Base-by-base conservation (phyloP, 2,888 invertebrate species). In the Muschampia plurimacula region DNA sequence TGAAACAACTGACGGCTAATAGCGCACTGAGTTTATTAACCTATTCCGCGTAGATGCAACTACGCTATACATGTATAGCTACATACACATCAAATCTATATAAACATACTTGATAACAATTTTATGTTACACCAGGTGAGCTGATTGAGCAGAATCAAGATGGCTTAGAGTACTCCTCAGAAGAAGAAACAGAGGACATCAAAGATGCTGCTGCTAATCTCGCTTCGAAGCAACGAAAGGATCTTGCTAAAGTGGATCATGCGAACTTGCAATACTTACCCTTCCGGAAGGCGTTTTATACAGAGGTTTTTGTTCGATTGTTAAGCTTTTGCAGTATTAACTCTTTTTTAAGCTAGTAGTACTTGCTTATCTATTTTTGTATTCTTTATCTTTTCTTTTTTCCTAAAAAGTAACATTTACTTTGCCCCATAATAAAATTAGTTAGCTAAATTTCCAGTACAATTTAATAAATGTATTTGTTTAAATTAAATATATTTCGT, bases 91-190 rank as follows among this genome's bases (percentile, higher is more conserved):
- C 28, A 28, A 28, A 28, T 3, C 32, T 3, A 32, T 3, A 32
- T 3, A 32, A 32, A 32, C 32, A 32, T 0, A 32, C 22, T 22
- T 3, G 32, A 32, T 32, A 32, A 41, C 1, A 41, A 41, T 6
- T 9, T 41, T 41, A 41, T 41, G 9, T 63, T 55, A 9, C 15
- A 36, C n/a, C 76, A 93, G 99, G 99, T 69, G 99, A 99, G 91
- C 93, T 99, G n/a, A 98, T 99, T 84, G 99, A 99, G 89, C 99
- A 99, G 87, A 99, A 99, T 91, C 98, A 99, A 89, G 99, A 99
- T 87, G 99, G 98, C 0, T 92, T 99, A 75, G 99, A 99, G 94
- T 99, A 99, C 92, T 99, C 99, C 0, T 99, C 99, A 13, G 99
- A 99, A 89, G 99, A 99, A 87, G 99, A 99, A 83, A 97, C 98